Evolutionary conservation across 2,888 invertebrate genomes (phyloP).

Genomic region (Pocota personata): DNA sequence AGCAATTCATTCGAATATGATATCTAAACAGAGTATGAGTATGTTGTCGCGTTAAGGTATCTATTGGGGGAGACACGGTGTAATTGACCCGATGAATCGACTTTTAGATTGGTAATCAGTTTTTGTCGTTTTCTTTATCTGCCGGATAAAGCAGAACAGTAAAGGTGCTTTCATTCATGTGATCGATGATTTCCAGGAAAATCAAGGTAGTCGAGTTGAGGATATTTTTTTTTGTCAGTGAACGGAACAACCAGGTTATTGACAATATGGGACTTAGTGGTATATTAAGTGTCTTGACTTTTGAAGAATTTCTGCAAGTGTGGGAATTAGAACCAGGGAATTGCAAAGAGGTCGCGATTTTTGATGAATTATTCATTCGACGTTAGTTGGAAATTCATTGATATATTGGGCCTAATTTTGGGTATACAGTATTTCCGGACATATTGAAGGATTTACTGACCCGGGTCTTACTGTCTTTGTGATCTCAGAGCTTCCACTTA

Average conservation of each 20-base stretch:
- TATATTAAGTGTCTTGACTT: background rate
- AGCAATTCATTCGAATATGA: slow-evolving; percentile 33
- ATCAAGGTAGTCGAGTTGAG: background rate
- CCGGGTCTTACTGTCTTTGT: too few relatives aligned
- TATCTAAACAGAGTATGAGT: background rate
- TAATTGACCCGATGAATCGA: slow-evolving; percentile 22
- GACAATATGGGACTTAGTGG: too few relatives aligned
- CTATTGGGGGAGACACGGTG: background rate
- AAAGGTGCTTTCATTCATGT: slow-evolving; percentile 6
- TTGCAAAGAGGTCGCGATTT: background rate
- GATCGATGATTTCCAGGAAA: background rate
- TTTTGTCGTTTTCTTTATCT: slow-evolving; percentile 21
- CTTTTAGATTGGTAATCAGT: slow-evolving; percentile 43
- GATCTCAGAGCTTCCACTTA: too few relatives aligned
- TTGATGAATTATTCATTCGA: background rate
- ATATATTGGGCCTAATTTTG: too few relatives aligned
- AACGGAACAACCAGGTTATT: too few relatives aligned
- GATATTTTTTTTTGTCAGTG: background rate
- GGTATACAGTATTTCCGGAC: too few relatives aligned
- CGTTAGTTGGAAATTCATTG: too few relatives aligned
- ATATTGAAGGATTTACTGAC: too few relatives aligned
- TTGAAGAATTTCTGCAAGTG: background rate
- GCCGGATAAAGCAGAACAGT: slow-evolving; percentile 5
- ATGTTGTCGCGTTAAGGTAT: background rate
- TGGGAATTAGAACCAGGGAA: background rate